These are phyloP conservation scores for Oryzias dopingdopingensis DNA, from an alignment of 2,797 vertebrate species.

Conservation along the genomic window DNA sequence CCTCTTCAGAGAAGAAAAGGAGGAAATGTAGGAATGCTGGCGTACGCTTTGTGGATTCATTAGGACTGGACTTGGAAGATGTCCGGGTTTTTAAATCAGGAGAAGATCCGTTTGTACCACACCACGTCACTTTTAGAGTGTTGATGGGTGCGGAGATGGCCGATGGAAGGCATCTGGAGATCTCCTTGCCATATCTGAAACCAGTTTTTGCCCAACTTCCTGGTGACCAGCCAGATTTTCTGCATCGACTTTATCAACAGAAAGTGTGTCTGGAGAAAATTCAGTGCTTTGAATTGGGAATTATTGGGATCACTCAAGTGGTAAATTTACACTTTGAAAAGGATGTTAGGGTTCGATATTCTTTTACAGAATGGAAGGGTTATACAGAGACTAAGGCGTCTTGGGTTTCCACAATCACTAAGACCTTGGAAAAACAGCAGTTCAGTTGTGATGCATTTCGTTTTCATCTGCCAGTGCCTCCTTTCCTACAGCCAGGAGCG, in stretches of 20 bases:
- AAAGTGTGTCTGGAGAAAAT: conserved; percentile 90
- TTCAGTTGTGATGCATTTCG: conserved; percentile 84
- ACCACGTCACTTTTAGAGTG: conserved; percentile 89
- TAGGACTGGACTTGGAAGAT: conserved; percentile 90
- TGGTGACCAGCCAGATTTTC: conserved; percentile 80
- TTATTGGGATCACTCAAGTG: conserved; percentile 88
- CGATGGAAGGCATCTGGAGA: conserved; percentile 78
- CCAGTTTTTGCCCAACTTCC: conserved; percentile 86
- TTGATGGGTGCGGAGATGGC: conserved; percentile 88
- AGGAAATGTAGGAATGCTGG: conserved; percentile 71
- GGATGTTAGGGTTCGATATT: conserved; percentile 85
- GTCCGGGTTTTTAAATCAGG: conserved; percentile 86
- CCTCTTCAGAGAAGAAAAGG: conserved; percentile 74
- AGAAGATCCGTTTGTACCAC: conserved; percentile 88
- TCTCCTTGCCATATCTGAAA: conserved; percentile 84
- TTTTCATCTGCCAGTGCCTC: conserved; percentile 89
- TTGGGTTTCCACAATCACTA: conserved; percentile 78
- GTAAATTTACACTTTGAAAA: conserved; percentile 91
- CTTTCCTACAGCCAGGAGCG: conserved; percentile 86
- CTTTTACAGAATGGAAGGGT: conserved; percentile 89
- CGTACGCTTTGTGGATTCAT: conserved; percentile 92
- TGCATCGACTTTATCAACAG: conserved; percentile 77
- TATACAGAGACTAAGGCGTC: conserved; percentile 80
- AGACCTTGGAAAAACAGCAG: conserved; percentile 49
- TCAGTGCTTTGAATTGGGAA: conserved; percentile 85